Conservation (phyloP, 2,113 vertebrate species). For the human region GRCh38 chr16:79761501-79762000, state of each 20-base stretch:
- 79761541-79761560: background rate
- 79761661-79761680: slow-evolving; percentile 59
- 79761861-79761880: background rate
- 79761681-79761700: slow-evolving; percentile 61
- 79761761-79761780: slow-evolving; percentile 40
- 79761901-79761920: slow-evolving; percentile 27
- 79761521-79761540: background rate
- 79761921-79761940: background rate
- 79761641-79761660: slow-evolving; percentile 18
- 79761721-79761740: slow-evolving; percentile 33
- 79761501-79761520: background rate
- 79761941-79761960: background rate
- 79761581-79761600: background rate
- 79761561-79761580: background rate
- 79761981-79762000: slow-evolving; percentile 38
- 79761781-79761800: background rate
- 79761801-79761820: background rate
- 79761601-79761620: background rate
- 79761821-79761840: background rate
- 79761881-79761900: background rate
- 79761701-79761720: slow-evolving; percentile 52
- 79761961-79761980: background rate
- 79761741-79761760: background rate
- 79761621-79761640: background rate
- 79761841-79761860: background rate